Conservation (phyloP, 2,113 vertebrate genomes). For the Pituophis catenifer region DNA sequence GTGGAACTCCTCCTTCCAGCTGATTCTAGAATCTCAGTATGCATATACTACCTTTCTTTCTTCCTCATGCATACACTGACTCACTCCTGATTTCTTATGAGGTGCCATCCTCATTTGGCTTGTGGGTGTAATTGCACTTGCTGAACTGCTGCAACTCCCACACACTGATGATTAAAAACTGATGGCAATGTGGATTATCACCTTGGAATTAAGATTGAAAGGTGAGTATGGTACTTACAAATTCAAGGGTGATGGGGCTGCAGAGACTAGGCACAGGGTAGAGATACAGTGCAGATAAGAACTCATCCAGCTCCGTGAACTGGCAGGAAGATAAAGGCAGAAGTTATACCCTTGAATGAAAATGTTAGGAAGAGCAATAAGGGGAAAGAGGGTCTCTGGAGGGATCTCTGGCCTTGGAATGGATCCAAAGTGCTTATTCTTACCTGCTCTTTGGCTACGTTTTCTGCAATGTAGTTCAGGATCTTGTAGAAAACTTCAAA, state of each 20-base stretch:
- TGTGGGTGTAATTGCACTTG: background rate
- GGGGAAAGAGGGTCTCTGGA: background rate
- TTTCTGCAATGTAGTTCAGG: slow-evolving; percentile 84
- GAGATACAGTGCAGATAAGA: slow-evolving; percentile 72
- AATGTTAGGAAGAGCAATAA: no score
- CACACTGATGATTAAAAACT: background rate
- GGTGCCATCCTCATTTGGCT: background rate
- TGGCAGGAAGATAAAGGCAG: slow-evolving; percentile 41
- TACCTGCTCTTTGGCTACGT: slow-evolving; percentile 81
- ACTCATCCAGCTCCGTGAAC: slow-evolving; percentile 73
- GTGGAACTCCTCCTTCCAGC: background rate
- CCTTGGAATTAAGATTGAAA: background rate
- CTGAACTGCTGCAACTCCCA: background rate
- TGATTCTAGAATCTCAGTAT: background rate
- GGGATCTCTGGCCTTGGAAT: background rate
- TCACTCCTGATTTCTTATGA: background rate
- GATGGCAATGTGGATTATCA: background rate
- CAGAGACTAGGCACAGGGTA: slow-evolving; percentile 67
- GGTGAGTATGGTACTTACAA: slow-evolving; percentile 69
- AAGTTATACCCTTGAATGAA: background rate
- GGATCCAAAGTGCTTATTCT: slow-evolving; percentile 24
- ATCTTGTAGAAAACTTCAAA: slow-evolving; percentile 93
- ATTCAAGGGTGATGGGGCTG: slow-evolving; percentile 68
- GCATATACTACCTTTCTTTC: background rate
- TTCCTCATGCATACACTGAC: background rate